phyloP scores from a whole-genome alignment of 1,140 invertebrate genomes.

The Bursaphelenchus mucronatus region DNA sequence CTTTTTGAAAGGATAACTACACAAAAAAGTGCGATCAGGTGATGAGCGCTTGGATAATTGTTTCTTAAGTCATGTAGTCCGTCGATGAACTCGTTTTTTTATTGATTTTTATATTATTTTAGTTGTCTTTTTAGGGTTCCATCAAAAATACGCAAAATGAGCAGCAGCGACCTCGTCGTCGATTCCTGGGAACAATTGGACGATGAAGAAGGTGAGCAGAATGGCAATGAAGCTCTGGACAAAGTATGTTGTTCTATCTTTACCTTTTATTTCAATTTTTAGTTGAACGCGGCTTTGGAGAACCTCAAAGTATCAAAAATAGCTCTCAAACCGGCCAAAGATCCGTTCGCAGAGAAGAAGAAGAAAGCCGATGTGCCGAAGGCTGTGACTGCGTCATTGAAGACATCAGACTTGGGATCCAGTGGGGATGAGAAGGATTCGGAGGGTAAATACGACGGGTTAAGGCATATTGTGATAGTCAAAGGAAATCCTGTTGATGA shows the following conservation, averaged over 20 bases:
- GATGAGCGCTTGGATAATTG: too few relatives aligned
- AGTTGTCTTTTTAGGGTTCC: too few relatives aligned
- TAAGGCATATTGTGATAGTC: conserved; percentile 1
- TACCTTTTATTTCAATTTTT: not conserved
- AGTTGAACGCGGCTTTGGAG: conserved; percentile 2
- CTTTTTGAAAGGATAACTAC: too few relatives aligned
- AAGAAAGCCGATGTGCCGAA: not conserved
- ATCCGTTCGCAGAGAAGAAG: conserved; percentile 6
- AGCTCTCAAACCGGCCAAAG: not conserved
- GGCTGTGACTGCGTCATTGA: too few relatives aligned
- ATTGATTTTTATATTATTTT: too few relatives aligned
- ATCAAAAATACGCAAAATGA: too few relatives aligned
- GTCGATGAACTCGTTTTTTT: too few relatives aligned
- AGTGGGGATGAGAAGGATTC: too few relatives aligned
- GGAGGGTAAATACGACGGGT: too few relatives aligned
- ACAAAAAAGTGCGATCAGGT: too few relatives aligned
- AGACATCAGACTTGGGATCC: too few relatives aligned
- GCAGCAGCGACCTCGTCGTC: not conserved
- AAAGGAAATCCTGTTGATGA: not conserved
- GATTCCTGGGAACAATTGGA: conserved; percentile 21
- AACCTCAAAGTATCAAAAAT: not conserved
- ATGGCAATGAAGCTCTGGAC: not conserved
- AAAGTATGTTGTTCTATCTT: conserved; percentile 7
- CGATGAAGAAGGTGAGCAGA: not conserved
- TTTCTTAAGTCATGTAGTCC: too few relatives aligned